Evolutionary conservation across 2,888 invertebrate species (phyloP).

Genomic region (Drosophila mayaguana): DNA sequence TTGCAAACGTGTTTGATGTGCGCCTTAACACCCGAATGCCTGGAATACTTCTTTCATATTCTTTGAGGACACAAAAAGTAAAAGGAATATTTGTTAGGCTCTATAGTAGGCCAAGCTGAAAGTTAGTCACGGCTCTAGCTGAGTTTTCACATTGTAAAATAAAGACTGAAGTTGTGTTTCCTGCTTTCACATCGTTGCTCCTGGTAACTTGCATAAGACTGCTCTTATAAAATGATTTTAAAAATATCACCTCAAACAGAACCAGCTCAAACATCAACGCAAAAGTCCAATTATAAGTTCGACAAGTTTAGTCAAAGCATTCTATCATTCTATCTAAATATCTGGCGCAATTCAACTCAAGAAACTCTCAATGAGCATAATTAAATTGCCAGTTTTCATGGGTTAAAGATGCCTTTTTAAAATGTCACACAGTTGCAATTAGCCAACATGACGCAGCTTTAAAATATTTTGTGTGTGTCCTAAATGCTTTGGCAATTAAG

Average conservation of each 20-base stretch:
- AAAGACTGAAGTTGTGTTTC: too few species aligned
- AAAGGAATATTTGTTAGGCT: background rate
- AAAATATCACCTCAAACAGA: background rate
- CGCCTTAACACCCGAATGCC: conserved; percentile 30
- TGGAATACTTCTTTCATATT: background rate
- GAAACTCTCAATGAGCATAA: background rate
- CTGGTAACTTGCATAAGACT: background rate
- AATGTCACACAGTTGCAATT: conserved; percentile 53
- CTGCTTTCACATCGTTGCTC: too few species aligned
- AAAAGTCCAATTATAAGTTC: background rate
- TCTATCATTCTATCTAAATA: background rate
- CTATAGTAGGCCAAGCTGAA: background rate
- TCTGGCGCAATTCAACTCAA: too few species aligned
- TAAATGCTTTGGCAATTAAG: conserved; percentile 42
- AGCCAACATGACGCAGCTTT: conserved; percentile 44
- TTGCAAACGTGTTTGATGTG: conserved; percentile 23
- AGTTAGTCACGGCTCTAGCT: background rate
- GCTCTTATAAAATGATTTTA: background rate
- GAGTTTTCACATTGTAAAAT: background rate
- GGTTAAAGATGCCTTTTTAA: conserved; percentile 13
- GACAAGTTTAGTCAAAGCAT: background rate
- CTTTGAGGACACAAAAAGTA: background rate
- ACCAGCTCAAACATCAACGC: background rate
- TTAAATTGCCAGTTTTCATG: background rate
- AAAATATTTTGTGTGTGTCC: conserved; percentile 27